phyloP scores from a whole-genome alignment of 2,113 vertebrate genomes.

The Pygoscelis adeliae region DNA sequence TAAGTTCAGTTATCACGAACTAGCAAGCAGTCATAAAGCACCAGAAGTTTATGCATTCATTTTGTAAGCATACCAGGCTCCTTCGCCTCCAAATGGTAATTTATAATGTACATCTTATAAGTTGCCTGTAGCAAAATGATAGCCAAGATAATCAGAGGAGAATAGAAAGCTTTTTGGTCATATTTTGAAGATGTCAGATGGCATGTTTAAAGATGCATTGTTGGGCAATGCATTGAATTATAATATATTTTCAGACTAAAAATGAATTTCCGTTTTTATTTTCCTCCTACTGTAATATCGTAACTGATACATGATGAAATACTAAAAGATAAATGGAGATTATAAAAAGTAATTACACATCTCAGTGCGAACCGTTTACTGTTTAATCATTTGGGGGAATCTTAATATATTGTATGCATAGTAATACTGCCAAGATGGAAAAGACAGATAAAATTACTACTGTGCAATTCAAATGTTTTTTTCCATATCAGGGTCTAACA shows the following conservation, averaged over 20 bases:
- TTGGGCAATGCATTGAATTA: not conserved
- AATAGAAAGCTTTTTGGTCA: not conserved
- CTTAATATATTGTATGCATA: not conserved
- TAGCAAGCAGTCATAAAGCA: not conserved
- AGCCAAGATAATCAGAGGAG: not conserved
- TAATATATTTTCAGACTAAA: not conserved
- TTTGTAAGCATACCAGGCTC: not conserved
- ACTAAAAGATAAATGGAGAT: not conserved
- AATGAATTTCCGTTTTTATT: not conserved
- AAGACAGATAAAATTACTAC: not conserved
- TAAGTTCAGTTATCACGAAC: not conserved
- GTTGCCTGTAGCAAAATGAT: constrained; percentile 5
- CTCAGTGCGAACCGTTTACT: not conserved
- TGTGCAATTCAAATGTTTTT: not conserved
- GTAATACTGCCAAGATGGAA: not conserved
- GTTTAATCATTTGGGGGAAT: not conserved
- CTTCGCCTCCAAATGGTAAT: not conserved
- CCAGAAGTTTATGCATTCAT: not conserved
- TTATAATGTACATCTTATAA: not conserved
- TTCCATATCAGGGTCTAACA: not conserved
- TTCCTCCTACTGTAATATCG: not conserved
- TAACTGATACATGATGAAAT: constrained; percentile 9
- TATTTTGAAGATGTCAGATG: not conserved
- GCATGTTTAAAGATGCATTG: not conserved
- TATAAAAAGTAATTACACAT: constrained; percentile 40